Conservation (phyloP, 2,888 invertebrate species). For the Dynastes grantii region DNA sequence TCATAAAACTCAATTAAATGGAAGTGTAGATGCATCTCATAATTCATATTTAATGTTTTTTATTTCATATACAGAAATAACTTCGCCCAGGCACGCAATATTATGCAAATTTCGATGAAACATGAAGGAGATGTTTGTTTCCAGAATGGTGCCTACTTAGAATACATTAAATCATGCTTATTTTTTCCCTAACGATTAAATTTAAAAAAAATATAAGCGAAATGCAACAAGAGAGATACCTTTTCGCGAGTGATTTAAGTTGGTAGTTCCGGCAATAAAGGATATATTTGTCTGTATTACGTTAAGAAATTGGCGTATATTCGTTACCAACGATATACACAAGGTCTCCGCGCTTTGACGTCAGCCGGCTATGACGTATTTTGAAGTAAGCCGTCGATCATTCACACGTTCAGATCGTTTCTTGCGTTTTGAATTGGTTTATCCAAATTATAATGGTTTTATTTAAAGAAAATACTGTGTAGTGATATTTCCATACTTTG, state of each 20-base stretch:
- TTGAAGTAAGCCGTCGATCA: too few relatives aligned
- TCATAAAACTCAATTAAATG: constrained; percentile 36
- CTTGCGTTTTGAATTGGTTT: too few relatives aligned
- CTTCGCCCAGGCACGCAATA: constrained; percentile 27
- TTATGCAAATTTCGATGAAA: constrained; percentile 36
- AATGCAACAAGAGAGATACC: not conserved
- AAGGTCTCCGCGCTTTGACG: too few relatives aligned
- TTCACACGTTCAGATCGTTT: too few relatives aligned
- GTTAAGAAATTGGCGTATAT: too few relatives aligned
- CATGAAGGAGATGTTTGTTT: constrained; percentile 9
- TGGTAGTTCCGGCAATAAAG: too few relatives aligned
- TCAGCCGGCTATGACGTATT: too few relatives aligned
- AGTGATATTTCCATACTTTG: too few relatives aligned
- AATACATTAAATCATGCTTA: constrained; percentile 1
- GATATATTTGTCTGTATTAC: too few relatives aligned
- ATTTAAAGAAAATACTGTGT: too few relatives aligned
- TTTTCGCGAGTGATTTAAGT: not conserved
- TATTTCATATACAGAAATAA: constrained; percentile 32
- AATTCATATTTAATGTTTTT: constrained; percentile 42
- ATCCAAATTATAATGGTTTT: too few relatives aligned
- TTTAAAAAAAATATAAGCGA: not conserved
- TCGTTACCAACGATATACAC: too few relatives aligned
- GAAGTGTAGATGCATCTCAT: constrained; percentile 42
- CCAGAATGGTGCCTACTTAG: not conserved
- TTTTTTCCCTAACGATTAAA: not conserved